Evolutionary conservation across 2,888 invertebrate species (phyloP), one percentile per base, ranked within the genome.

Genomic region (Microctonus hyperodae): DNA sequence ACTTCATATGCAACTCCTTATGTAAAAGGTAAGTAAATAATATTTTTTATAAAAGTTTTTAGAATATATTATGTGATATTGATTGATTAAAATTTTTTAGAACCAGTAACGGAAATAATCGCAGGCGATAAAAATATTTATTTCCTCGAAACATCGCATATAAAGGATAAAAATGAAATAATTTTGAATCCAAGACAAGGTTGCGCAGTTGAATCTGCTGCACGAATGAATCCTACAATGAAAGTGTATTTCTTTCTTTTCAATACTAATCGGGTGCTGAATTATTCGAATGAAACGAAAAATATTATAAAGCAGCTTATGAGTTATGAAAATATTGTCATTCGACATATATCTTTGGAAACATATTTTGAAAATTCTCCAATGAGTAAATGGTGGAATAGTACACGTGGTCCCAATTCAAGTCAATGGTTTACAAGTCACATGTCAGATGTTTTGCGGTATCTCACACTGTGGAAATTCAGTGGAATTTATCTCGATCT

Each of bases 401-500:
- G 79, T 4, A 84, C 85, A 0, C 78, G 79, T 0, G 79, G 88
- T 16, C 5, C 16, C 1, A 85, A 85, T 44, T 75, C 76, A 9
- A 88, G 87, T 11, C 72, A 76, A 1, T 89, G 87, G 83, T 84
- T 86, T 0, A 81, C 85, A 50, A 85, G 86, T 1, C 88, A 90
- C 73, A 86, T 88, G 0, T 88, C 88, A 62, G 90, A 90, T 75
- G 83, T 89, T 0, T 79, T 90, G 16, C 81, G 89, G 69, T 89
- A 86, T 75, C 74, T 89, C 59, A 87, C 89, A 0, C 79, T 92
- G 20, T 91, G 88, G 85, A 90, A 89, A 76, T 91, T 87, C 81
- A 91, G 91, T 13, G 92, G 92, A 0, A 88, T 90, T 31, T 92
- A 91, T 77, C 79, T 92, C 57, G 92, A 92, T 75, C 81, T 90